These are phyloP conservation scores for Hirtodrosophila histrioides DNA, from an alignment of 2,888 invertebrate species.

Conservation along the genomic window DNA sequence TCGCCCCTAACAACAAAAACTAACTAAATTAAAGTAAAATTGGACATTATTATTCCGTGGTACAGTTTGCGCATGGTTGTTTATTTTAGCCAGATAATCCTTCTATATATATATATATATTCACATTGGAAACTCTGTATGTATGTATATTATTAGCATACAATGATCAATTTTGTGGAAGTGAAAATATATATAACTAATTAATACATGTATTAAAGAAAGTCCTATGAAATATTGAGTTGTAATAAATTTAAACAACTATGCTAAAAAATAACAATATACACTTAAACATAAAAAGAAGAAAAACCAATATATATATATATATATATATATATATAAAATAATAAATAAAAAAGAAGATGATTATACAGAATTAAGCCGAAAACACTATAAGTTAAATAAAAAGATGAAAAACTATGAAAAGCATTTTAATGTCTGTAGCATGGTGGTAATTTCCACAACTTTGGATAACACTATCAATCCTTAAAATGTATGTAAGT, in stretches of 20 bases:
- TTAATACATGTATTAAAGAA: conserved; percentile 42
- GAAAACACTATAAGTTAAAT: conserved; percentile 65
- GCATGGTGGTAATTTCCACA: too few species aligned
- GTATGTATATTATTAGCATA: conserved; percentile 49
- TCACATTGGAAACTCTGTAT: background rate
- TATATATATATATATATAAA: too few species aligned
- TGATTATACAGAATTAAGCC: conserved; percentile 28
- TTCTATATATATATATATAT: too few species aligned
- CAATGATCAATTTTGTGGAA: conserved; percentile 13
- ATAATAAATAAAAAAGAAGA: conserved; percentile 24
- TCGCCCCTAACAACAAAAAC: too few species aligned
- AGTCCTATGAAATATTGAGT: conserved; percentile 68
- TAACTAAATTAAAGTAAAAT: too few species aligned
- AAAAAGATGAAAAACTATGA: conserved; percentile 47
- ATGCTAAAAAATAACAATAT: conserved; percentile 44
- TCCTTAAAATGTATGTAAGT: too few species aligned
- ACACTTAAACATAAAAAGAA: conserved; percentile 15
- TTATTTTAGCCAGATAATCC: too few species aligned
- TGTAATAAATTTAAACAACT: conserved; percentile 60
- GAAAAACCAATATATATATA: conserved; percentile 27
- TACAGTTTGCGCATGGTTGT: too few species aligned
- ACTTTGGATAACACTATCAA: too few species aligned
- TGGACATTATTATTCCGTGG: too few species aligned
- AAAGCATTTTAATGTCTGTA: too few species aligned
- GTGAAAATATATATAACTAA: conserved; percentile 26